Base-by-base conservation (phyloP, 2,888 invertebrate genomes). In the Troides aeacus region DNA sequence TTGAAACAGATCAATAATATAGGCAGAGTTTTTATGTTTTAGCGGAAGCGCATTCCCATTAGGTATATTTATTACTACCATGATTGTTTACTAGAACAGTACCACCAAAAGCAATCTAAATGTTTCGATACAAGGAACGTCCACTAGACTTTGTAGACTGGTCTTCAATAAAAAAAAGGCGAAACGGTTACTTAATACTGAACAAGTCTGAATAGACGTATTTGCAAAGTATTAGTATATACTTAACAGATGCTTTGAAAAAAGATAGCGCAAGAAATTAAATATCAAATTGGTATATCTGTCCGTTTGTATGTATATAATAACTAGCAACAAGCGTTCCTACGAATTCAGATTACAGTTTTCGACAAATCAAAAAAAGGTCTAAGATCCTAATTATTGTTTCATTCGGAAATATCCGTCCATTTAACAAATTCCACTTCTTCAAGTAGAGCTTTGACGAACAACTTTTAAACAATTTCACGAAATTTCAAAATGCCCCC, bases 101-200 rank as follows among this genome's bases (percentile, higher is more conserved):
- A 58, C 57, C 57, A 58, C 23, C 10, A 58, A 58, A 58, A 58
- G 23, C 57, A 58, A 58, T 23, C 23, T 58, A 58, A 58, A 58
- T 21, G 57, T 53, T 53, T 12, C 12, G 12, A 12, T 58, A 10
- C 23, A 23, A 58, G 57, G 57, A 58, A 57, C 23, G 57, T 57
- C n/a, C 23, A 57, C 57, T 23, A 57, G 23, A 58, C 53, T n/a
- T n/a, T 12, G 6, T 6, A 53, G 53, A n/a, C 18, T 53, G 18
- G n/a, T n/a, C 8, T 58, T 10, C 23, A 58, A 21, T 57, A n/a
- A 7, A 57, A 58, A 23, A 58, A 12, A 58, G 21, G 21, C 56
- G 5, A 56, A 56, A 4, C 21, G 8, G 6, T 58, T 23, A 23
- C 24, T 58, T 3, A 23, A 58, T 23, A 23, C 4, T 23, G 23